Conservation (phyloP, 2,797 vertebrate genomes). For the Liasis olivaceus region DNA sequence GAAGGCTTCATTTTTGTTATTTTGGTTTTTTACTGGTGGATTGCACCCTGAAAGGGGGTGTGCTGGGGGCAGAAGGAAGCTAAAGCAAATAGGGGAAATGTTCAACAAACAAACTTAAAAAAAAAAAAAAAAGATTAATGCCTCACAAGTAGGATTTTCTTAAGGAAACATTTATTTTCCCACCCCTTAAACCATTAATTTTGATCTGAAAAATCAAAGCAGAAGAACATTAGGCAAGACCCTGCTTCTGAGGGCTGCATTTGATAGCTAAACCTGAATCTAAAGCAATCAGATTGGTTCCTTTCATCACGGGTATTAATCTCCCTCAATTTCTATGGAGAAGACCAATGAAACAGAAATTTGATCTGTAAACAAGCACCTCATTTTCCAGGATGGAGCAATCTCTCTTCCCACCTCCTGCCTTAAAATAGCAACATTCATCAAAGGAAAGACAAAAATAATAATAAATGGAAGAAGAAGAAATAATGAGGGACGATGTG, state of each 20-base stretch:
- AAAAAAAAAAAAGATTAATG: background rate
- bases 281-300: background rate
- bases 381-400: background rate
- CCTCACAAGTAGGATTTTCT: background rate
- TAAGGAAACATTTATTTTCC: background rate
- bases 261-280: background rate
- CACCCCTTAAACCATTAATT: background rate
- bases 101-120: background rate
- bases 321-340: background rate
- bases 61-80: background rate
- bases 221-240: background rate
- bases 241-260: background rate
- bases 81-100: background rate
- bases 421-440: slow-evolving; percentile 2
- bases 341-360: background rate
- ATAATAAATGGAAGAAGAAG: background rate
- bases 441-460: background rate
- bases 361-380: slow-evolving; percentile 1
- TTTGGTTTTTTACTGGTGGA: background rate
- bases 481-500: background rate
- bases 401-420: background rate
- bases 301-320: slow-evolving; percentile 20
- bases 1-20: background rate
- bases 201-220: background rate
- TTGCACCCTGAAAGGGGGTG: background rate